Evolutionary conservation across 1,140 invertebrate species (phyloP).

Genomic region (Drosophila lini): DNA sequence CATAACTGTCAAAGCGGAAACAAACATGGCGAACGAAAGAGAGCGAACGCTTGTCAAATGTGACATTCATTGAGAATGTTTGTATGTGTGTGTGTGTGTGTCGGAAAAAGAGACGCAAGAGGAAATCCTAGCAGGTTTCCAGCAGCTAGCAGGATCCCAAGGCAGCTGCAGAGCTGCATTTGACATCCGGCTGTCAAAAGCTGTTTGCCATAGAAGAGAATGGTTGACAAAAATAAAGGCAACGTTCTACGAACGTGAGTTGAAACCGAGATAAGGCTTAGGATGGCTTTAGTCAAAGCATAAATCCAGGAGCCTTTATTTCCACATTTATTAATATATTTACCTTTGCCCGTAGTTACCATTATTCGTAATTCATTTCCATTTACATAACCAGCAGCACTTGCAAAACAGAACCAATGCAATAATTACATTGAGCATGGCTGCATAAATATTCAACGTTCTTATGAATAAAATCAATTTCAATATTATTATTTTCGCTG

Average conservation of each 20-base stretch:
- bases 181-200: slow-evolving; percentile 65
- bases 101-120: slow-evolving; percentile 19
- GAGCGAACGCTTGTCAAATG: slow-evolving; percentile 51
- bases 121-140: slow-evolving; percentile 18
- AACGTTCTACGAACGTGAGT: slow-evolving; percentile 22
- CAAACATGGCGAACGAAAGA: slow-evolving; percentile 43
- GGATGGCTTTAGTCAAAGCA: slow-evolving; percentile 14
- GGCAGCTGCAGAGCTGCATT: slow-evolving; percentile 50
- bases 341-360: slow-evolving; percentile 17
- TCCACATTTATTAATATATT: slow-evolving; percentile 44
- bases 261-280: slow-evolving; percentile 13
- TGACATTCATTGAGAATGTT: slow-evolving; percentile 57
- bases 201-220: slow-evolving; percentile 50
- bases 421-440: slow-evolving; percentile 71
- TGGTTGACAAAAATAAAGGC: slow-evolving; percentile 17
- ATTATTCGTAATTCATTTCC: slow-evolving; percentile 39
- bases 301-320: slow-evolving; percentile 12
- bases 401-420: slow-evolving; percentile 36
- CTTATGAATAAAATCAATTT: slow-evolving; percentile 68
- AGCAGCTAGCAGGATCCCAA: slow-evolving; percentile 3
- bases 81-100: neutral
- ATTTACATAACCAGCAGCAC: slow-evolving; percentile 34
- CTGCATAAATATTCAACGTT: slow-evolving; percentile 41
- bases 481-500: slow-evolving; percentile 65
- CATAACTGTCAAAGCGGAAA: slow-evolving; percentile 44